phyloP scores from a whole-genome alignment of 2,888 invertebrate genomes.

The Drosophila heteroneura region DNA sequence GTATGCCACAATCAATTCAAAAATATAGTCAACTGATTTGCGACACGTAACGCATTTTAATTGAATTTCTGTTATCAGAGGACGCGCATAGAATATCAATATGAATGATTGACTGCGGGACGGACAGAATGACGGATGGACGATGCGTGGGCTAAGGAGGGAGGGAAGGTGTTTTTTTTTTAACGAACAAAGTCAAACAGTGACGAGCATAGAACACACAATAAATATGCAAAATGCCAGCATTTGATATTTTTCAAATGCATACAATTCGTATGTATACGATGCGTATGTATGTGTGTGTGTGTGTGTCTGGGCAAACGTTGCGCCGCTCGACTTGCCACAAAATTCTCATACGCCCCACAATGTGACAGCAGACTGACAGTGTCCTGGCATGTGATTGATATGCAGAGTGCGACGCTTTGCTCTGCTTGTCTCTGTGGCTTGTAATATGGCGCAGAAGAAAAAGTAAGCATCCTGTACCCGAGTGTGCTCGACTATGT shows the following conservation, averaged over 20 bases:
- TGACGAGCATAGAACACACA: conserved; percentile 37
- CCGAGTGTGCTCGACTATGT: neutral
- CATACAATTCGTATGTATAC: conserved; percentile 20
- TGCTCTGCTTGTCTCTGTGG: conserved; percentile 16
- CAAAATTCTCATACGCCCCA: conserved; percentile 62
- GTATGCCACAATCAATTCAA: conserved; percentile 50
- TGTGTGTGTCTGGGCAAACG: conserved; percentile 6
- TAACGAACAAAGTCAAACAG: conserved; percentile 26
- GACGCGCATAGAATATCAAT: conserved; percentile 59
- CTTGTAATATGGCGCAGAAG: neutral
- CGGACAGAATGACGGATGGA: conserved; percentile 18
- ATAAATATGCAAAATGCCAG: conserved; percentile 78
- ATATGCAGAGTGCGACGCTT: conserved; percentile 67
- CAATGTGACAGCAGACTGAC: conserved; percentile 71
- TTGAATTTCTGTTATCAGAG: conserved; percentile 68
- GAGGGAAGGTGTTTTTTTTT: neutral
- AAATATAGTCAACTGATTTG: conserved; percentile 67
- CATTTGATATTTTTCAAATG: conserved; percentile 72
- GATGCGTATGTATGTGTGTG: neutral
- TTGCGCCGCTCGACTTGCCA: conserved; percentile 27
- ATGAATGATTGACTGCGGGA: conserved; percentile 41
- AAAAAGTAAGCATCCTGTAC: neutral
- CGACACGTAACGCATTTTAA: conserved; percentile 72
- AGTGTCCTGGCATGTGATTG: conserved; percentile 72
- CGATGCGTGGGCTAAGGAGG: neutral